These are phyloP conservation scores for Fregetta grallaria DNA, from an alignment of 2,113 vertebrate genomes.

Conservation along the genomic window DNA sequence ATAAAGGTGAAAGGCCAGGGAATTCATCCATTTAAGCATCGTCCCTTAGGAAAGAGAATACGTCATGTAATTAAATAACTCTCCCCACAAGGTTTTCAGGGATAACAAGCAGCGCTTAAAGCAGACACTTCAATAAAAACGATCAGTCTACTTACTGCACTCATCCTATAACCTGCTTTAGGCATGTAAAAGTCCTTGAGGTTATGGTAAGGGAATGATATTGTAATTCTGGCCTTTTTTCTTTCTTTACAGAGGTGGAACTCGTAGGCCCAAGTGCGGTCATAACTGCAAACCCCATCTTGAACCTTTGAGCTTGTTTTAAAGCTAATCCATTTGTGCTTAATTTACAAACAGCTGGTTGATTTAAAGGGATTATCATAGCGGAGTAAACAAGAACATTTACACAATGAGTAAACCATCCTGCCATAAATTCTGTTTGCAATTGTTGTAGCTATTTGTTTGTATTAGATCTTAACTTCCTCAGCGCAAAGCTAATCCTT, in stretches of 20 bases:
- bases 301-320: conserved; percentile 26
- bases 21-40: not conserved
- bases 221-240: not conserved
- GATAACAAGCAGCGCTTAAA: not conserved
- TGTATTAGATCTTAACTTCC: conserved; percentile 58
- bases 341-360: conserved; percentile 56
- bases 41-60: not conserved
- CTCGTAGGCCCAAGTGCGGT: accelerated
- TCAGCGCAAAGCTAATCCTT: conserved; percentile 35
- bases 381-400: conserved; percentile 45
- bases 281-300: not conserved
- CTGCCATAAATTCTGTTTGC: not conserved
- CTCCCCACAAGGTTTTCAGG: not conserved
- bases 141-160: not conserved
- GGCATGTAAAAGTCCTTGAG: not conserved
- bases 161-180: not conserved
- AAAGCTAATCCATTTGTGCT: conserved; percentile 46
- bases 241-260: not conserved
- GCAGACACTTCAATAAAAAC: not conserved
- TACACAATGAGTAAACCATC: conserved; percentile 2
- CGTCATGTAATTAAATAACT: conserved; percentile 19
- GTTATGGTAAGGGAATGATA: not conserved
- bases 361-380: conserved; percentile 42
- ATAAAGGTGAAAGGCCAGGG: not conserved
- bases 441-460: conserved; percentile 43